Base-by-base conservation (phyloP, 2,113 vertebrate genomes). In the Campylomormyrus tamandua region DNA sequence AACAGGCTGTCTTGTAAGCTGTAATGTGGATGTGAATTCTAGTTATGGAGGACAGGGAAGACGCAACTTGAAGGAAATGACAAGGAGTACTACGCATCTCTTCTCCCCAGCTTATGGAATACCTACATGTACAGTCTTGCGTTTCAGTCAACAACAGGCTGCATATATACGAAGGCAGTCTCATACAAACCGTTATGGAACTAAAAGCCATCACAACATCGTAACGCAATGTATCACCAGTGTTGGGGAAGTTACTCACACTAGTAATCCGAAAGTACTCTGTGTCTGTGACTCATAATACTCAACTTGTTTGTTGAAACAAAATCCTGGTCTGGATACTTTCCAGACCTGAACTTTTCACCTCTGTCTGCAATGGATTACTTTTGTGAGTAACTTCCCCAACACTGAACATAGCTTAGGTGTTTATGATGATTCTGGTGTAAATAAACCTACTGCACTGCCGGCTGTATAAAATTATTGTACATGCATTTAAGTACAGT, bases 1-100 rank as follows among this genome's bases (percentile, higher is more conserved):
- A 45, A 46, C 48, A 74, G 35, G 31, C 11, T 89, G 92, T 92
- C 92, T 89, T 92, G 92, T 93, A 94, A 94, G 95, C 93, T 93
- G 93, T 92, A 21, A 19, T 48, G 17, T 24, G 39, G 80, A 83
- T 17, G 39, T 46, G 1, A 74, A 74, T 74, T 74, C 9, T 35
- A 74, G 66, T 74, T 35, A 27, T 13, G 11, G 66, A 74, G 27
- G 27, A 74, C 9, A 31, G 66, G 27, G 66, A 58, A 58, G 56
- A 58, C 7, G 5, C 52, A 58, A 58, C 21, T 24, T n/a, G 21
- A 58, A 58, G 56, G 56, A 58, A 58, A 58, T 58, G 56, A 56
- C 17, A 56, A 52, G 15, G 0, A 58, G 1, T n/a, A 58, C 24
- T n/a, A n/a, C 24, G 53, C 21, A 24, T 58, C 53, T 62, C 21